Conservation (phyloP, 2,888 invertebrate genomes). For the Griposia aprilina region DNA sequence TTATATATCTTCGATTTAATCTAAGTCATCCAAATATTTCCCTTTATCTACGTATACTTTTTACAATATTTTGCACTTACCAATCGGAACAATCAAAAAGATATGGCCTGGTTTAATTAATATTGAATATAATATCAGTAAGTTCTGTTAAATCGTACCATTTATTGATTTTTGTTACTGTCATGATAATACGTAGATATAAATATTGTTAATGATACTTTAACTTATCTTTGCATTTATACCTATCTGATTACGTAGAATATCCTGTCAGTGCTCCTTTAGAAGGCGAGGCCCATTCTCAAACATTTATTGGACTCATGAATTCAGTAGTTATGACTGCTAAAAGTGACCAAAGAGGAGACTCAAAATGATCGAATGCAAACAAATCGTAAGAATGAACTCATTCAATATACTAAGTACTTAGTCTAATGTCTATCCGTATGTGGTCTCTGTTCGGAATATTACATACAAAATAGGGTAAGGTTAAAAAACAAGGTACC, state of each 20-base stretch:
- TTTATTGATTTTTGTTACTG: constrained; percentile 34
- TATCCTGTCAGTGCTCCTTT: constrained; percentile 13
- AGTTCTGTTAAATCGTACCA: constrained; percentile 41
- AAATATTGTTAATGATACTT: constrained; percentile 22
- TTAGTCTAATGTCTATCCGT: not conserved
- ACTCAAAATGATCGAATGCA: not conserved
- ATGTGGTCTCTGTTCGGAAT: not conserved
- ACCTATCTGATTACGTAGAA: constrained; percentile 29
- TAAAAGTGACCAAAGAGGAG: not conserved
- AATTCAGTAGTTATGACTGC: not conserved
- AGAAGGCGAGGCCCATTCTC: not conserved
- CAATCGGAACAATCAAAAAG: constrained; percentile 53
- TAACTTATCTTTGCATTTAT: constrained; percentile 16
- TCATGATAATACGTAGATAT: constrained; percentile 20
- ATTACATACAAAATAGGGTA: not conserved
- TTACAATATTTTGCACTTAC: constrained; percentile 63
- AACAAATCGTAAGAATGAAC: not conserved
- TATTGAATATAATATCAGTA: constrained; percentile 50
- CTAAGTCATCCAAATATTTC: constrained; percentile 33
- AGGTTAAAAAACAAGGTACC: too few relatives aligned
- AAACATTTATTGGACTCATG: not conserved
- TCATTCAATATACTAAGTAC: not conserved
- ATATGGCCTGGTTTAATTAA: constrained; percentile 42
- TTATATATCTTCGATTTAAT: constrained; percentile 42
- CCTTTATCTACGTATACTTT: constrained; percentile 35